Percentiles rank a stretch among this genome's conserved stretches.
phyloP scores from a whole-genome alignment of 1,140 invertebrate species.

The Sweltsa coloradensis region DNA sequence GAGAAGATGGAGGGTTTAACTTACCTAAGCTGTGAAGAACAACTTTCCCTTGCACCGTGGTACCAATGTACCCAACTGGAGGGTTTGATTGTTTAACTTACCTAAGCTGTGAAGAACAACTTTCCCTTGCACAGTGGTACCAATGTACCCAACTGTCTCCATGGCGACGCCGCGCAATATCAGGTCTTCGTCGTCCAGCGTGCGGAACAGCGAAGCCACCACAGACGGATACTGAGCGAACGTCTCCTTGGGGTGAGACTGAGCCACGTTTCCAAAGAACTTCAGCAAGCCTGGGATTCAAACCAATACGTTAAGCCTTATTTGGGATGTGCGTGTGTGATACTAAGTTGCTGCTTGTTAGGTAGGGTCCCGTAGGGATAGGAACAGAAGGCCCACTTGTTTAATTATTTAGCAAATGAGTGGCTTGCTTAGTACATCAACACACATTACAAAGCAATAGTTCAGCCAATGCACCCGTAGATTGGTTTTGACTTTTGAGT shows the following conservation, averaged over 20 bases:
- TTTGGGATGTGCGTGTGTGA: background rate
- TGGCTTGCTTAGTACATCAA: background rate
- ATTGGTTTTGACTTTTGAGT: too few species aligned
- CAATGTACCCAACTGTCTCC: conserved; percentile 65
- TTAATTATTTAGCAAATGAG: background rate
- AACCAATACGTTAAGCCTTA: conserved; percentile 9
- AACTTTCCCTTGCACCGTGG: conserved; percentile 54
- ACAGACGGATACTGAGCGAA: conserved; percentile 55
- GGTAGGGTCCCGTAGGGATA: background rate
- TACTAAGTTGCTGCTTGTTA: background rate
- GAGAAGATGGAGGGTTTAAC: too few species aligned
- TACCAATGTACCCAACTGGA: conserved; percentile 58
- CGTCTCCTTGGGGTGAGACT: conserved; percentile 55
- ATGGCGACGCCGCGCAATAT: conserved; percentile 50
- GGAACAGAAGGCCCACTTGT: background rate
- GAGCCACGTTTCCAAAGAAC: conserved; percentile 69
- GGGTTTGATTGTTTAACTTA: too few species aligned
- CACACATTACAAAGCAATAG: background rate
- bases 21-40: conserved; percentile 49
- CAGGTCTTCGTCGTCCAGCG: conserved; percentile 45
- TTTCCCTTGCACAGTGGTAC: conserved; percentile 54
- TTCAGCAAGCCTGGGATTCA: conserved; percentile 61
- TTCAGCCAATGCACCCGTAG: background rate
- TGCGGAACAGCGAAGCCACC: conserved; percentile 48
- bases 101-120: conserved; percentile 49